Percentiles rank a stretch among this genome's conserved stretches.
phyloP scores from a whole-genome alignment of 2,113 vertebrate species.

The Myodes glareolus region DNA sequence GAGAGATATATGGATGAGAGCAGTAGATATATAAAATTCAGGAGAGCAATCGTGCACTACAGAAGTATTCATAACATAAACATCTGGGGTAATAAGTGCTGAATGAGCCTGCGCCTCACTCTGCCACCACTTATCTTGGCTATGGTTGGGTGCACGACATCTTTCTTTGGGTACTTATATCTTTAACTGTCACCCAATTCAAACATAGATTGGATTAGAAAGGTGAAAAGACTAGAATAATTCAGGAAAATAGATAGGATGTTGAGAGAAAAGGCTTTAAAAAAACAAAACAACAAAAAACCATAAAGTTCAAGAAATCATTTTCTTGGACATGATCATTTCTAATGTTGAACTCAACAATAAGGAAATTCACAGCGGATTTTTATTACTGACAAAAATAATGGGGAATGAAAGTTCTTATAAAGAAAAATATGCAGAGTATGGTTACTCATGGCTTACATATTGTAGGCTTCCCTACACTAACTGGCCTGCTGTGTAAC shows the following conservation, averaged over 20 bases:
- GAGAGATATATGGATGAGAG: not conserved
- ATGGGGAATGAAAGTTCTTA: not conserved
- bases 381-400: constrained; percentile 6
- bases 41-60: not conserved
- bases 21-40: constrained; percentile 24
- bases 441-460: not conserved
- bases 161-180: constrained; percentile 55
- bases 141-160: not conserved
- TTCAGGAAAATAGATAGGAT: constrained; percentile 19
- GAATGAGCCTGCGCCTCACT: not conserved
- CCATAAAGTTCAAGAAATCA: not conserved
- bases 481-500: too few species aligned
- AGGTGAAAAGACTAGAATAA: constrained; percentile 25
- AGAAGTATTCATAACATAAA: constrained; percentile 29
- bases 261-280: not conserved
- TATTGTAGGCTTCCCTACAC: not conserved
- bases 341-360: constrained; percentile 56
- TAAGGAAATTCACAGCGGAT: not conserved
- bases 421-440: constrained; percentile 8
- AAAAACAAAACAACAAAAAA: too few species aligned
- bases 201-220: constrained; percentile 30
- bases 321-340: constrained; percentile 15
- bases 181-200: constrained; percentile 58
- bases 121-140: not conserved
- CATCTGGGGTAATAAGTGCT: not conserved